phyloP scores from a whole-genome alignment of 2,797 vertebrate genomes.

The Pteropus rufus region DNA sequence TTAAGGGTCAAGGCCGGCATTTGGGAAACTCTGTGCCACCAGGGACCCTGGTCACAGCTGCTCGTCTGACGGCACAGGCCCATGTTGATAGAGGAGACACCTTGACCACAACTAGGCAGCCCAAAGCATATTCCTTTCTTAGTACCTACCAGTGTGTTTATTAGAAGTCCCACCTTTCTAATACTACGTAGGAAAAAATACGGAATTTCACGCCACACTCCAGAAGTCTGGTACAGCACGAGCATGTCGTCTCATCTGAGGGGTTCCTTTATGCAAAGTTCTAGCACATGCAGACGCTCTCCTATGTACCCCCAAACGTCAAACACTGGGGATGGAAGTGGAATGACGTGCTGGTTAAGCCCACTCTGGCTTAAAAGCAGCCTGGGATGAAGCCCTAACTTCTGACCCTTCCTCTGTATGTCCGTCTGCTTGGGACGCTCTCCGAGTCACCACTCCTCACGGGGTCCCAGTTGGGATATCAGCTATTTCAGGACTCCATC shows the following conservation, averaged over 20 bases:
- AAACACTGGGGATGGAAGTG: background rate
- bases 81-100: background rate
- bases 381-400: background rate
- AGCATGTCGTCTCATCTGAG: background rate
- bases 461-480: background rate
- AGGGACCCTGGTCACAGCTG: background rate
- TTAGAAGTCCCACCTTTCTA: background rate
- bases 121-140: background rate
- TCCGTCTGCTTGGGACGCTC: background rate
- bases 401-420: background rate
- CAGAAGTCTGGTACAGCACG: background rate
- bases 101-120: background rate
- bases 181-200: background rate
- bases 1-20: background rate
- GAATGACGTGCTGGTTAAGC: background rate
- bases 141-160: background rate
- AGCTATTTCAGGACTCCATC: background rate
- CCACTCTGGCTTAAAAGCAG: background rate
- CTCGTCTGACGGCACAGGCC: background rate
- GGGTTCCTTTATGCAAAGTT: background rate
- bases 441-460: background rate
- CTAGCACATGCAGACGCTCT: background rate
- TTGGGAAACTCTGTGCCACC: background rate
- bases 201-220: background rate
- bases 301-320: background rate